Percentiles rank a stretch among this genome's conserved stretches.
These are phyloP conservation scores for Limenitis camilla DNA, from an alignment of 2,888 invertebrate species.

Conservation along the genomic window DNA sequence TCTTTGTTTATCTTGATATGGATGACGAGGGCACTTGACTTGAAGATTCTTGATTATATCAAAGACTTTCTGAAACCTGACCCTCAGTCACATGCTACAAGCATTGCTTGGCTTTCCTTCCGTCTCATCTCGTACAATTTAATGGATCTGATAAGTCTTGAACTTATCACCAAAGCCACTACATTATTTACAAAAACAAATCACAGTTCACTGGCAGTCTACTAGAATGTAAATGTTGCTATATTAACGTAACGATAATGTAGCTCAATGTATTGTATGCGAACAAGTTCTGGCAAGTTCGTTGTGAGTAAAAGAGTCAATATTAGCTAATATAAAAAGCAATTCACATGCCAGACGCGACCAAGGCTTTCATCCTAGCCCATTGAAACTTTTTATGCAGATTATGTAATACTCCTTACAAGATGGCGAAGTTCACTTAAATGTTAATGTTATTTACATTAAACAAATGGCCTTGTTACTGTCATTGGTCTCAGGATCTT, in stretches of 20 bases:
- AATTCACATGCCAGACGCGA: constrained; percentile 68
- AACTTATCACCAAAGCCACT: neutral
- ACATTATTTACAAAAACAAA: neutral
- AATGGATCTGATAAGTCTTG: neutral
- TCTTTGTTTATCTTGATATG: too few relatives aligned
- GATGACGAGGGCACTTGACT: too few relatives aligned
- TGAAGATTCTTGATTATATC: too few relatives aligned
- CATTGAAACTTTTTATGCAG: constrained; percentile 72
- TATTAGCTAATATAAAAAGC: constrained; percentile 59
- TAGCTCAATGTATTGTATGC: constrained; percentile 6
- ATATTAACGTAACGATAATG: neutral
- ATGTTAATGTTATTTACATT: too few relatives aligned
- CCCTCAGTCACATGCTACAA: too few relatives aligned
- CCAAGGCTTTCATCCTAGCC: constrained; percentile 63
- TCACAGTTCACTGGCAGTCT: neutral
- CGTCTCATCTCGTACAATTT: too few relatives aligned
- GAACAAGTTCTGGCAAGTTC: constrained; percentile 7
- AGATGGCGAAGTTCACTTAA: constrained; percentile 68
- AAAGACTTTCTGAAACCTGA: too few relatives aligned
- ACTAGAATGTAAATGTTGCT: constrained; percentile 12
- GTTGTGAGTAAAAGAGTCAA: constrained; percentile 50
- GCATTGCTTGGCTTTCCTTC: too few relatives aligned
- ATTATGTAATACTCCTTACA: constrained; percentile 69
- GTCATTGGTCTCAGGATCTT: too few relatives aligned
- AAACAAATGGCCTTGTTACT: too few relatives aligned